A percentile compares a stretch with the other conserved stretches of the same genome.
phyloP scores from a whole-genome alignment of 1,140 invertebrate genomes.

The Helicoverpa armigera region DNA sequence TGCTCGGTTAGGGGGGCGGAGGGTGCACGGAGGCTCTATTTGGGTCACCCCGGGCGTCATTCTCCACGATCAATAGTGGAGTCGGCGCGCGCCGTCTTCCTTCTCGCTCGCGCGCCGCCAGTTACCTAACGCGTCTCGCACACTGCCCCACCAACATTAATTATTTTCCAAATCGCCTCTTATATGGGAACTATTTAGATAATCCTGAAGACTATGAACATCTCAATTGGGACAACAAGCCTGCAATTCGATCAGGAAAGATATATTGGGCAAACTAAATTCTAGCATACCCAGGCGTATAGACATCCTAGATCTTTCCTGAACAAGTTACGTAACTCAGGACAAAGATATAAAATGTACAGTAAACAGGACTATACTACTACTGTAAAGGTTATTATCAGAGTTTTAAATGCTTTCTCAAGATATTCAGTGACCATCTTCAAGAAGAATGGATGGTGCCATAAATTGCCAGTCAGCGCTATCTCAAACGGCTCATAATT shows the following conservation, averaged over 20 bases:
- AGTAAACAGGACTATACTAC: background rate
- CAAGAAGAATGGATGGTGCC: constrained; percentile 47
- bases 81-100: constrained; percentile 81
- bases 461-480: constrained; percentile 62
- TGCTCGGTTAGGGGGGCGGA: constrained; percentile 64
- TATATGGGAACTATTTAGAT: constrained; percentile 62
- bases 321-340: constrained; percentile 53
- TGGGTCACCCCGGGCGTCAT: constrained; percentile 86
- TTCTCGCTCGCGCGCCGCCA: constrained; percentile 70
- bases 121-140: constrained; percentile 77
- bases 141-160: constrained; percentile 76
- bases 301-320: constrained; percentile 46
- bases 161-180: constrained; percentile 73
- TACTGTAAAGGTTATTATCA: constrained; percentile 30
- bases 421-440: constrained; percentile 38
- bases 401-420: constrained; percentile 30
- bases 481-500: constrained; percentile 63
- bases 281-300: background rate
- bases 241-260: constrained; percentile 1
- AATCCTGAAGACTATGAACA: constrained; percentile 47
- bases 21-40: constrained; percentile 81
- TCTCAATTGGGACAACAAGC: constrained; percentile 12
- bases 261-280: background rate
- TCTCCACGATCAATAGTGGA: constrained; percentile 81
- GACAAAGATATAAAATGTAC: constrained; percentile 51